Conservation (phyloP, 1,140 invertebrate genomes). For the Drosophila mayri region DNA sequence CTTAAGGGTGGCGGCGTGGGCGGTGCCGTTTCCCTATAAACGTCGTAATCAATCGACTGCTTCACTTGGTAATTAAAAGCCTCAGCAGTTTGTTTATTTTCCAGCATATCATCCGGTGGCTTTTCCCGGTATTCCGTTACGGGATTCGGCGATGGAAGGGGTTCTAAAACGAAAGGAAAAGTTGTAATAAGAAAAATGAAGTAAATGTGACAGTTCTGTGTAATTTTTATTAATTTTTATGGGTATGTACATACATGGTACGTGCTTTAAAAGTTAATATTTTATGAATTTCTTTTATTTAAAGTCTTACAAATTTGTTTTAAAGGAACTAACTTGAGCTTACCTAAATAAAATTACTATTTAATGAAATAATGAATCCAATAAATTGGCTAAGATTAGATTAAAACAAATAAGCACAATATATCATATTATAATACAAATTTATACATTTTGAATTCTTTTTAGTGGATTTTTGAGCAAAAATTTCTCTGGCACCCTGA, state of each 20-base stretch:
- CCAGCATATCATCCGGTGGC: constrained; percentile 39
- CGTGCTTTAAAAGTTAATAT: too few species aligned
- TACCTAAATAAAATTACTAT: too few species aligned
- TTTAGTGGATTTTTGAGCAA: background rate
- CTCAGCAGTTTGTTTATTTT: constrained; percentile 52
- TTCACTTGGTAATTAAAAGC: constrained; percentile 73
- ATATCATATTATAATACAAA: background rate
- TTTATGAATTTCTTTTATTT: too few species aligned
- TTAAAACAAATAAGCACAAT: too few species aligned
- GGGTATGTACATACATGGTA: too few species aligned
- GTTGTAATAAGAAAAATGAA: background rate
- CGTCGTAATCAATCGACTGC: constrained; percentile 15
- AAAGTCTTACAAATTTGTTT: too few species aligned
- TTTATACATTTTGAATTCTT: background rate
- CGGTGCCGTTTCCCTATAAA: constrained; percentile 26
- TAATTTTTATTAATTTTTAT: too few species aligned
- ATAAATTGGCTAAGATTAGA: too few species aligned
- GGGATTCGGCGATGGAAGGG: constrained; percentile 4
- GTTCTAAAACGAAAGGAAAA: constrained; percentile 15
- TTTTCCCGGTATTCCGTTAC: constrained; percentile 18
- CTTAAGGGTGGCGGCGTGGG: constrained; percentile 25
- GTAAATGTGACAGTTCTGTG: too few species aligned
- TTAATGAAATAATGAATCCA: too few species aligned
- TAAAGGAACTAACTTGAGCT: too few species aligned
- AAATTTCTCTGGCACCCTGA: background rate